Evolutionary conservation across 2,888 invertebrate species (phyloP), one percentile per base, ranked within the genome.

Genomic region (Eugnorisma glareosa): DNA sequence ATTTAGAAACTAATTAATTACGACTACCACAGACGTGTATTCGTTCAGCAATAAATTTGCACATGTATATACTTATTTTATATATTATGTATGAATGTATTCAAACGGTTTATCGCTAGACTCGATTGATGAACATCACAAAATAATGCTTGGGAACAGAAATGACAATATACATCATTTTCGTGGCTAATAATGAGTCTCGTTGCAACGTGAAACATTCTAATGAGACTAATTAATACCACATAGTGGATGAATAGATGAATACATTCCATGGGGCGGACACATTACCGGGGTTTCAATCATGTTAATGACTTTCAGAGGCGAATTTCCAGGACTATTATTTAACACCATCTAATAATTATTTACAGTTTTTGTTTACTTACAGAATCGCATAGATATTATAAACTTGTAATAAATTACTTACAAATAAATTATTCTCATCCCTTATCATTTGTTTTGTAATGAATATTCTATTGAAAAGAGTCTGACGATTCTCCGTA

Each of bases 21-120:
- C 43, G 69, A 69, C 28, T 61, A 66, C 73, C 54, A 35, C 45
- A 63, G n/a, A 67, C 81, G 88, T 89, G 87, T 88, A 88, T 91
- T 88, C 85, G 63, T 79, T 81, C 64, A 87, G 89, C 88, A 90
- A 90, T 91, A 88, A 87, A 85, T 80, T 75, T 24, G 43, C 37
- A 66, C 21, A 43, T 64, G 48, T 77, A 40, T 74, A 64, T 28
- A n/a, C 40, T n/a, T 76, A 64, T 75, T 67, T 43, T 66, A 31
- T 61, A 31, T 67, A 37, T 40, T 40, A 70, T 76, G 48, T 82
- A 66, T 70, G 24, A 18, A 45, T 73, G 59, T 81, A 73, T 76
- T 64, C 7, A 45, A 57, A 37, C 48, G 67, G 70, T 63, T 18
- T 59, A 64, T 31, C 31, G 67, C 69, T 73, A 70, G 79, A 78